Base-by-base conservation (phyloP, 2,797 vertebrate genomes). In the Antrozous pallidus region DNA sequence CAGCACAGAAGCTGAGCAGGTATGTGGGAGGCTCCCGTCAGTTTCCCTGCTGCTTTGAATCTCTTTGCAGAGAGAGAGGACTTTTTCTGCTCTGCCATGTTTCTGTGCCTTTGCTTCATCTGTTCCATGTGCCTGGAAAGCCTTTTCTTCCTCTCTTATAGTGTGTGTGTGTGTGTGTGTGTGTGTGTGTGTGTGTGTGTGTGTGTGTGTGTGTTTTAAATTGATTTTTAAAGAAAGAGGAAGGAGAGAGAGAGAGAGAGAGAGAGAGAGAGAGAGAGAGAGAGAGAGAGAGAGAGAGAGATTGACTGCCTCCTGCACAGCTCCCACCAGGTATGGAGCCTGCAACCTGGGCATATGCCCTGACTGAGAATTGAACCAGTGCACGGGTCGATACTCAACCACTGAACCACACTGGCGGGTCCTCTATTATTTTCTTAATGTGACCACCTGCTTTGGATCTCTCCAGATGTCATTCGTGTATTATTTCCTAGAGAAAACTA, bases 1-100 rank as follows among this genome's bases (percentile, higher is more conserved):
- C 54, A 74, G 42, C 63, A 75, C 84, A 0, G 84, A 82, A 47
- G 93, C 84, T 20, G 97, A 97, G 79, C 90, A 93, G 93, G 96
- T 97, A 75, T 47, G 79, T 20, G 38, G 42, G 45, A 70, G 38
- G 14, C 49, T 79, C 33, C 3, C 22, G 14, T 14, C 38, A 17
- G 13, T 71, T 33, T 79, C 45, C 71, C 78, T 89, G 63, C 28
- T 82, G 13, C 2, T 85, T 54, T 82, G 74, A 75, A 38, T 75
- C 22, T 86, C 81, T 93, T 71, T 8, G 1, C 4, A 12, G 49
- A 71, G 74, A 56, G 71, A 51, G 31, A 74, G 67, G 33, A 54
- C 45, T 36, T 51, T 70, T 22, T 94, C 28, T 61, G 38, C 45
- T 91, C 18, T 67, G 5, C 47, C 49, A 3, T 18, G 0, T 49